These are phyloP conservation scores for Epinephelus cyanopodus DNA, from an alignment of 2,113 vertebrate genomes.

Conservation along the genomic window DNA sequence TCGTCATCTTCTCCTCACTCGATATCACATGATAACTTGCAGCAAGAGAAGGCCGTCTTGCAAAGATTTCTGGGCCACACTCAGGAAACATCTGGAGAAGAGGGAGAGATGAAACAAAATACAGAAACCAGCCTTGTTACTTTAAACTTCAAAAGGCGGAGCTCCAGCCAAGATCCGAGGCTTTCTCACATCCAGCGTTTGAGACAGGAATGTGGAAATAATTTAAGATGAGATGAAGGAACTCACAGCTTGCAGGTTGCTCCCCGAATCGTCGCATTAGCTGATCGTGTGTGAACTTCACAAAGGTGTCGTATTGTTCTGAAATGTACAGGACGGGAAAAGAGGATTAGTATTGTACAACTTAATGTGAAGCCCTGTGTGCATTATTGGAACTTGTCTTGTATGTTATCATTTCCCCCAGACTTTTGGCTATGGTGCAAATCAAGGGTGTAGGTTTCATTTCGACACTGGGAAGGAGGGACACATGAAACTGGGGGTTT, in stretches of 20 bases:
- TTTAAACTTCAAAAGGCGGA: conserved; percentile 39
- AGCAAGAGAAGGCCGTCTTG: conserved; percentile 89
- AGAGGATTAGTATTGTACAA: background rate
- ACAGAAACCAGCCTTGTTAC: conserved; percentile 55
- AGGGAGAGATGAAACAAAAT: conserved; percentile 60
- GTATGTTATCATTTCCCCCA: background rate
- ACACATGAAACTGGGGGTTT: no score
- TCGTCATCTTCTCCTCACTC: conserved; percentile 52
- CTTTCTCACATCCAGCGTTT: background rate
- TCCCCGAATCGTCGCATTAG: conserved; percentile 99
- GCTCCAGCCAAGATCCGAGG: conserved; percentile 14
- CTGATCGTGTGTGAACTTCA: conserved; percentile 99
- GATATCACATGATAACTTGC: conserved; percentile 84
- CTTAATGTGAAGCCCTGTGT: background rate
- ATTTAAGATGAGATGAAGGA: conserved; percentile 5
- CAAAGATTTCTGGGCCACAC: conserved; percentile 87
- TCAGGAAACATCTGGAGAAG: conserved; percentile 93
- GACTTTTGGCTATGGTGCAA: background rate
- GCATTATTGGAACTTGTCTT: background rate
- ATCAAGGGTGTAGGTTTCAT: background rate
- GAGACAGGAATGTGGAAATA: conserved; percentile 30
- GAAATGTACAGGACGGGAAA: conserved; percentile 44
- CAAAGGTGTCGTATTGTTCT: conserved; percentile 99
- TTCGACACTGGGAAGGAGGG: no score
- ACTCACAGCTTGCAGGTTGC: conserved; percentile 99